phyloP scores from a whole-genome alignment of 92 coral and sea anemone genomes.

The Pocillopora meandrina region DNA sequence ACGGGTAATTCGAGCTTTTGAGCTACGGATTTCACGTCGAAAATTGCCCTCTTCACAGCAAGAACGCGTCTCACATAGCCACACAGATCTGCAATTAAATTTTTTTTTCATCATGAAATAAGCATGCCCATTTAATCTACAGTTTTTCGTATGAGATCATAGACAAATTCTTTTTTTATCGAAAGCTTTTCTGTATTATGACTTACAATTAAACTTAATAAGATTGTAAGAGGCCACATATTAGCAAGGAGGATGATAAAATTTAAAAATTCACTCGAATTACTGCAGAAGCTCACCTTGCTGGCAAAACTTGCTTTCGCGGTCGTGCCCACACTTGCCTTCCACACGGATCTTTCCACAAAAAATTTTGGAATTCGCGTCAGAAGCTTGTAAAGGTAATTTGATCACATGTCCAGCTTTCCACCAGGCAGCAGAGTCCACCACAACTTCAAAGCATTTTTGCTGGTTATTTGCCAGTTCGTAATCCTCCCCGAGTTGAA shows the following conservation, averaged over 20 bases:
- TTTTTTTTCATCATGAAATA: neutral
- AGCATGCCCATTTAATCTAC: too few relatives aligned
- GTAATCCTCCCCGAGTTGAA: slow-evolving; percentile 16
- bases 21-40: neutral
- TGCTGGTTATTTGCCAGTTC: neutral
- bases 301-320: neutral
- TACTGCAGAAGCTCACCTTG: neutral
- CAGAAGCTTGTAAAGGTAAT: neutral
- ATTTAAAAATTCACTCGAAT: too few relatives aligned
- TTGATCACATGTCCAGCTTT: neutral
- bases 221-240: too few relatives aligned
- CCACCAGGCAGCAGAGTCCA: neutral
- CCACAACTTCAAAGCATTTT: neutral
- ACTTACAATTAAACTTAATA: too few relatives aligned
- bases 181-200: too few relatives aligned
- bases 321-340: neutral
- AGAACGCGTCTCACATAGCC: neutral
- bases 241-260: too few relatives aligned
- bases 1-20: slow-evolving; percentile 4
- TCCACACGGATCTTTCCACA: neutral
- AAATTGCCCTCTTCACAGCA: neutral
- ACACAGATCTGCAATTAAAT: neutral
- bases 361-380: neutral
- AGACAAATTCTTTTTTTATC: neutral
- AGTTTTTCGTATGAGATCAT: neutral